phyloP scores from a whole-genome alignment of 2,888 invertebrate species.

The Ormyrus pomaceus region DNA sequence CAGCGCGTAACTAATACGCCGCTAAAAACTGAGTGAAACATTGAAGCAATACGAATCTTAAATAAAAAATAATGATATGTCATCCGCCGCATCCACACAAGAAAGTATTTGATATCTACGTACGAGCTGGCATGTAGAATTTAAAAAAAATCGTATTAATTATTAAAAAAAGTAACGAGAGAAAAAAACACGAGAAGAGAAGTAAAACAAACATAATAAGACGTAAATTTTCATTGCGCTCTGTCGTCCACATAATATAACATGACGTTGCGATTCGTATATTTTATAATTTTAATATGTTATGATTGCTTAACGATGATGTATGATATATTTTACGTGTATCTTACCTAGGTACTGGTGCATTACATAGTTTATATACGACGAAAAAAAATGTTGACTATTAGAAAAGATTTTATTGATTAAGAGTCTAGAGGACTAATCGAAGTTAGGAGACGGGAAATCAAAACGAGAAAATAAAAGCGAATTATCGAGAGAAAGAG shows the following conservation, averaged over 20 bases:
- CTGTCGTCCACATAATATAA: conserved; percentile 65
- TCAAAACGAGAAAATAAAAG: conserved; percentile 42
- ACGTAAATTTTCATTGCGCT: conserved; percentile 55
- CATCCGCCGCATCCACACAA: conserved; percentile 63
- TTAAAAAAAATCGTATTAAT: conserved; percentile 52
- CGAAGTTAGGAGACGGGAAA: conserved; percentile 17
- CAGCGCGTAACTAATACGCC: conserved; percentile 1
- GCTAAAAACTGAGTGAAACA: conserved; percentile 49
- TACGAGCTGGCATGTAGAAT: conserved; percentile 60
- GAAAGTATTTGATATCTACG: conserved; percentile 62
- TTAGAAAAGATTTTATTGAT: conserved; percentile 55
- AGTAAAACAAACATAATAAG: conserved; percentile 32
- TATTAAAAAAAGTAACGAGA: conserved; percentile 36
- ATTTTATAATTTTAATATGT: conserved; percentile 73
- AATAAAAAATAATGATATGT: conserved; percentile 50
- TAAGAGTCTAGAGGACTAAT: conserved; percentile 33
- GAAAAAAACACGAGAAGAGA: conserved; percentile 44
- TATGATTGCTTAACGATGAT: conserved; percentile 59
- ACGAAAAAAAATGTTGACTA: conserved; percentile 63
- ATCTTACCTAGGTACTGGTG: conserved; percentile 69
- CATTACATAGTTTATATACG: conserved; percentile 71
- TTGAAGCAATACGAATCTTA: conserved; percentile 62
- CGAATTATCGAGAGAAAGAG: conserved; percentile 22
- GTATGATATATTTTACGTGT: conserved; percentile 72
- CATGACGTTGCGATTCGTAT: conserved; percentile 66